Percentiles rank a stretch among this genome's conserved stretches.
These are phyloP conservation scores for Cryptotis parvus DNA, from an alignment of 2,113 vertebrate species.

Conservation along the genomic window DNA sequence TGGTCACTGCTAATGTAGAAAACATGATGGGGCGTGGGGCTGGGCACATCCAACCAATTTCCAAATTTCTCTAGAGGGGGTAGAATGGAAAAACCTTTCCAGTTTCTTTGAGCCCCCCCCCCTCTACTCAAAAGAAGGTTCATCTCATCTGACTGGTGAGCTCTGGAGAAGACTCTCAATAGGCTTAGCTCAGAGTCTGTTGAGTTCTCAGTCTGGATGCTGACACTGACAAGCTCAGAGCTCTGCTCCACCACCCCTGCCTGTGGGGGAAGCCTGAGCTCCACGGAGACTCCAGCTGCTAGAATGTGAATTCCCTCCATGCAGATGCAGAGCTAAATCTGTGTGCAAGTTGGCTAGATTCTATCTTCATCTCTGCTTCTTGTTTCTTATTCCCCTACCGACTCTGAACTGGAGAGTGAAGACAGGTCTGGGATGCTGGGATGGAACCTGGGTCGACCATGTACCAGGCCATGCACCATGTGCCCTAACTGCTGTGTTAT, in stretches of 20 bases:
- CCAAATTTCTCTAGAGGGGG: neutral
- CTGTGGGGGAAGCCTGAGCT: neutral
- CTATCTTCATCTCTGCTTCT: neutral
- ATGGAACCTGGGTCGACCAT: too few species aligned
- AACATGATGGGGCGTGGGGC: neutral
- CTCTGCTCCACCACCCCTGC: neutral
- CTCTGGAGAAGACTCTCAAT: slow-evolving; percentile 18
- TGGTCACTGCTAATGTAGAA: neutral
- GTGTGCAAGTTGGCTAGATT: neutral
- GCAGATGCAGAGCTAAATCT: neutral
- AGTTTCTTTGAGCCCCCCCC: neutral
- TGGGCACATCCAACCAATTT: neutral
- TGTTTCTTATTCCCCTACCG: neutral
- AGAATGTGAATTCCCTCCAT: neutral
- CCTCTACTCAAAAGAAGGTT: neutral
- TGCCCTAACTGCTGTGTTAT: too few species aligned
- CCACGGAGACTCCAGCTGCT: neutral
- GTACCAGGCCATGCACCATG: too few species aligned
- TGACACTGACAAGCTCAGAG: neutral
- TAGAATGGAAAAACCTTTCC: neutral
- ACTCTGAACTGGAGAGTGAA: neutral
- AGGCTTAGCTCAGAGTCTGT: neutral
- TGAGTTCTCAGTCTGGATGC: neutral
- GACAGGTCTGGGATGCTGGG: too few species aligned
- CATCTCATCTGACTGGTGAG: neutral